These are phyloP conservation scores for Tenualosa ilisha DNA, from an alignment of 2,797 vertebrate species.

Conservation along the genomic window DNA sequence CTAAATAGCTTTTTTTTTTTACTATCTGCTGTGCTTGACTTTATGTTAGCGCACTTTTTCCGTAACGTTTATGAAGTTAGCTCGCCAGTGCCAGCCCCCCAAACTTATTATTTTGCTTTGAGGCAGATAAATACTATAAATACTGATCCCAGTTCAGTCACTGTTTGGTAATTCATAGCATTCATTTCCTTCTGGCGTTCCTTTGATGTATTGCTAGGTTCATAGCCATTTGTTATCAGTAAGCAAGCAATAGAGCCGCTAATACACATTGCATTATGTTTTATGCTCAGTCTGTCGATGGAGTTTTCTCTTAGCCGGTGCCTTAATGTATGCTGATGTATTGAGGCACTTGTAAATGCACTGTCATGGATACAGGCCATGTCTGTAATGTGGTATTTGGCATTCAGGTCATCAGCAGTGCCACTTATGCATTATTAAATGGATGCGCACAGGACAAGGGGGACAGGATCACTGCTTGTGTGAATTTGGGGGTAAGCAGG, in stretches of 20 bases:
- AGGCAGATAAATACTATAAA: neutral
- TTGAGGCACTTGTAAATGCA: constrained; percentile 15
- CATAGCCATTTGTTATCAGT: constrained; percentile 9
- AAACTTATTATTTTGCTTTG: neutral
- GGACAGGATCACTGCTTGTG: neutral
- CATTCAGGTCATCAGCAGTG: neutral
- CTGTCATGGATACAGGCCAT: neutral
- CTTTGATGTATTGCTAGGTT: neutral
- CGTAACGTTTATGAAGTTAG: too few relatives aligned
- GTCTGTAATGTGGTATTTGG: constrained; percentile 1
- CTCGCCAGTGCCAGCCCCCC: neutral
- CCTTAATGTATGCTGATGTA: constrained; percentile 19
- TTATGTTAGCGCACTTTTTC: neutral
- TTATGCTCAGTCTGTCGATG: neutral
- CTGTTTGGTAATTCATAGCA: neutral
- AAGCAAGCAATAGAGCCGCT: neutral
- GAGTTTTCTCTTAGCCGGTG: neutral
- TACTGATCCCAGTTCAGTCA: neutral
- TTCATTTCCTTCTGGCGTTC: neutral
- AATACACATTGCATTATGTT: constrained; percentile 5
- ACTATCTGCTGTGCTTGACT: neutral
- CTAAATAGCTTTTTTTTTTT: neutral
- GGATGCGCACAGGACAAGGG: neutral
- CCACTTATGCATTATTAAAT: neutral
- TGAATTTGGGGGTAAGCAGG: neutral